phyloP scores from a whole-genome alignment of 2,797 vertebrate species.

The Dryobates pubescens region DNA sequence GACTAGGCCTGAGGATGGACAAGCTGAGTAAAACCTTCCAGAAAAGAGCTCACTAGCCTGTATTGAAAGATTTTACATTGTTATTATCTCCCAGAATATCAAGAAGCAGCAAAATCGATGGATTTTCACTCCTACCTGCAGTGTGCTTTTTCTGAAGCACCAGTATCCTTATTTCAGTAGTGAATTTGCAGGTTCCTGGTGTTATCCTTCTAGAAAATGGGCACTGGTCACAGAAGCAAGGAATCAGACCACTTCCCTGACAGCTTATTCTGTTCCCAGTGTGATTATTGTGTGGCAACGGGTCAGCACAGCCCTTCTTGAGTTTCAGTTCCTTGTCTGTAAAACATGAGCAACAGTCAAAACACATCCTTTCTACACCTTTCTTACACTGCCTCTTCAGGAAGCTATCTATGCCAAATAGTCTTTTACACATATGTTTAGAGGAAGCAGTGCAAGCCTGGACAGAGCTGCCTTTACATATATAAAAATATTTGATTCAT shows the following conservation, averaged over 20 bases:
- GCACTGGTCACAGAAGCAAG: neutral
- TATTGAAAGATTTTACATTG: neutral
- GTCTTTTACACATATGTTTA: neutral
- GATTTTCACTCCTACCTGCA: neutral
- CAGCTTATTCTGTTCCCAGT: neutral
- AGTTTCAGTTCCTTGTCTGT: neutral
- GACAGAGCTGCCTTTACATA: neutral
- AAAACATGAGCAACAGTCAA: neutral
- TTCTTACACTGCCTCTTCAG: neutral
- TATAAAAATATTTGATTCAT: neutral
- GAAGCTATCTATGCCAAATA: neutral
- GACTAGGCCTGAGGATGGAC: fast-evolving
- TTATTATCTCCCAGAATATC: neutral
- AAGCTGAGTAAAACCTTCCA: neutral
- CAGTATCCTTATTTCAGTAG: neutral
- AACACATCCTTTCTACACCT: neutral
- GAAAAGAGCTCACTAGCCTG: neutral
- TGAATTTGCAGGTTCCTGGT: neutral
- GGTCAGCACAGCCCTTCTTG: neutral
- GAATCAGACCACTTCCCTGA: neutral
- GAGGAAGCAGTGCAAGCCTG: neutral
- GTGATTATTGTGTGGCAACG: neutral
- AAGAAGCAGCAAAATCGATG: neutral
- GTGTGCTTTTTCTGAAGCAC: neutral
- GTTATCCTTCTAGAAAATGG: neutral